phyloP scores from a whole-genome alignment of 2,797 vertebrate species.

The Micropoecilia bifurca region DNA sequence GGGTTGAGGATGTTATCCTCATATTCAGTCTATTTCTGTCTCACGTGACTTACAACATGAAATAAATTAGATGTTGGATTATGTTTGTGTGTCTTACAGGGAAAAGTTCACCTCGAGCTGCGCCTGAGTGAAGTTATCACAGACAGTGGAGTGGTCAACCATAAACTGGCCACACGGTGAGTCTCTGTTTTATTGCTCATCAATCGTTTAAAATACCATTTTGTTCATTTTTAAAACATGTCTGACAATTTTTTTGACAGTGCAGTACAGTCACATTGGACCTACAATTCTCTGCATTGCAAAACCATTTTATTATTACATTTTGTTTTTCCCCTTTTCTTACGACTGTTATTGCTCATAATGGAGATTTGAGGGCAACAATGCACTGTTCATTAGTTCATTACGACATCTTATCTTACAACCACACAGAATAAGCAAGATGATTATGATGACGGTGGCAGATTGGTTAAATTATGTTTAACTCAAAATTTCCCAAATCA shows the following conservation, averaged over 20 bases:
- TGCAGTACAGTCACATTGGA: background rate
- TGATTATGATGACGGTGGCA: background rate
- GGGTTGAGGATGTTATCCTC: background rate
- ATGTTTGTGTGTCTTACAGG: slow-evolving; percentile 78
- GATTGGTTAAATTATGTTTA: background rate
- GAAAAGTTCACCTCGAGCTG: slow-evolving; percentile 96
- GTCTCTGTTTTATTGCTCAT: slow-evolving; percentile 36
- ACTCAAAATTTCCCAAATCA: background rate
- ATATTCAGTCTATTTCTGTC: background rate
- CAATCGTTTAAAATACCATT: background rate
- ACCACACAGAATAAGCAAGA: background rate
- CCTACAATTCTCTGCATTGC: background rate
- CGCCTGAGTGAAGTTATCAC: slow-evolving; percentile 98
- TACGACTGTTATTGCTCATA: background rate
- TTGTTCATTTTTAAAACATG: background rate
- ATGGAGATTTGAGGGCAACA: background rate
- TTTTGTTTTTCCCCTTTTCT: background rate
- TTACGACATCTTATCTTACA: background rate
- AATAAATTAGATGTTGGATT: background rate
- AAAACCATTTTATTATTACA: background rate
- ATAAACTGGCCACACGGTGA: slow-evolving; percentile 96
- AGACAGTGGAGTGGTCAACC: slow-evolving; percentile 92
- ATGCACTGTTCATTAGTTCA: background rate
- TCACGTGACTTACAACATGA: background rate
- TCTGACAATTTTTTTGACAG: background rate